A percentile compares a stretch with the other conserved stretches of the same genome.
Evolutionary conservation across 2,797 vertebrate genomes (phyloP).

Genomic region (Smutsia gigantea): DNA sequence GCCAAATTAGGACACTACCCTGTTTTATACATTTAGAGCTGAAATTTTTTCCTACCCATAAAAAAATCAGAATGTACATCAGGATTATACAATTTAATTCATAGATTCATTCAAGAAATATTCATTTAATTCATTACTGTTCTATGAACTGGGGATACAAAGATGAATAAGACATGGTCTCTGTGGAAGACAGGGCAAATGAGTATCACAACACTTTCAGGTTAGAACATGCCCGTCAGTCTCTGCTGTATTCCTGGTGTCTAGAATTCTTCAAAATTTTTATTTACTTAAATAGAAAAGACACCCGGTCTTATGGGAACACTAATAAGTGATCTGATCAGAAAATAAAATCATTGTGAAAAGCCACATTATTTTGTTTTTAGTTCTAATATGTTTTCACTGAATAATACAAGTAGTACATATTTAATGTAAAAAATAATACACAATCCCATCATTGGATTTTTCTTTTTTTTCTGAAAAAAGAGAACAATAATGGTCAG

Average conservation of each 20-base stretch:
- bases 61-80: neutral
- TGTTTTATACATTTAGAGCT: constrained; percentile 33
- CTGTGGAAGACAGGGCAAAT: neutral
- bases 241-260: neutral
- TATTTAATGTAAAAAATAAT: neutral
- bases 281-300: constrained; percentile 29
- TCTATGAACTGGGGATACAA: neutral
- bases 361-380: neutral
- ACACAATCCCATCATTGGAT: neutral
- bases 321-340: neutral
- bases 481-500: neutral
- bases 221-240: too few relatives aligned
- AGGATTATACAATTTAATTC: neutral
- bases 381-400: neutral
- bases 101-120: neutral
- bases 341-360: constrained; percentile 28
- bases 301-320: neutral
- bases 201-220: neutral
- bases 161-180: neutral
- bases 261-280: neutral
- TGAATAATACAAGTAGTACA: constrained; percentile 29
- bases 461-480: constrained; percentile 14
- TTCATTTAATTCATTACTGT: neutral
- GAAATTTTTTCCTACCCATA: neutral
- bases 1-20: neutral